These are phyloP conservation scores for Trachymyrmex septentrionalis DNA, from an alignment of 1,140 invertebrate genomes.

Conservation along the genomic window DNA sequence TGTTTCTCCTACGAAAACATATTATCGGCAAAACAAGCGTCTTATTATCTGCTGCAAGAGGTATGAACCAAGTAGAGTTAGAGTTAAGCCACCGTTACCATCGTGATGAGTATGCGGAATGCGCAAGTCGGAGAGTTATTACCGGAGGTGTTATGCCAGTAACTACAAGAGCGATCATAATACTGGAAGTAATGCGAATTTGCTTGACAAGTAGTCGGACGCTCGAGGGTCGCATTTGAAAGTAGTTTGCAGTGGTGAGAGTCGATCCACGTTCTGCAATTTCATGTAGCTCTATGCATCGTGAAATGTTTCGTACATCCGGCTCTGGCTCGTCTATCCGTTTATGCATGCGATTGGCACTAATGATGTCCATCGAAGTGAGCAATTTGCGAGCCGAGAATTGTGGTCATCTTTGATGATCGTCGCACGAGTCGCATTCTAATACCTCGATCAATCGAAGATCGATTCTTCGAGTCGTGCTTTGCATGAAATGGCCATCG, in stretches of 20 bases:
- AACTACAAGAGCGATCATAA: conserved; percentile 76
- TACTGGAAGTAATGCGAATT: conserved; percentile 81
- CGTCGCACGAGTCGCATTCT: background rate
- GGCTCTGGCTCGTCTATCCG: conserved; percentile 28
- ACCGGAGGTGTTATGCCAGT: conserved; percentile 74
- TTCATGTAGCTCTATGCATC: conserved; percentile 29
- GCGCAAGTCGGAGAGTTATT: conserved; percentile 74
- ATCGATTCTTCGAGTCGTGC: conserved; percentile 12
- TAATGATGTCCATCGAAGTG: conserved; percentile 39
- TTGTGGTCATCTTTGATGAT: conserved; percentile 40
- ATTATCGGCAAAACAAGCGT: conserved; percentile 33
- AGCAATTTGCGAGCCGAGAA: conserved; percentile 27
- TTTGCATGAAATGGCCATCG: conserved; percentile 22
- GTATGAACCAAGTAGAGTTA: background rate
- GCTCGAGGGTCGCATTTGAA: conserved; percentile 80
- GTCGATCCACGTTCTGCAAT: conserved; percentile 50
- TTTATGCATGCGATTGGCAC: conserved; percentile 39
- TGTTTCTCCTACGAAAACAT: background rate
- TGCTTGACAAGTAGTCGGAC: conserved; percentile 83
- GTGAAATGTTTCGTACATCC: conserved; percentile 43
- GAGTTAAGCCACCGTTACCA: conserved; percentile 14
- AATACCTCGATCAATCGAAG: conserved; percentile 7
- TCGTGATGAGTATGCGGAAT: conserved; percentile 66
- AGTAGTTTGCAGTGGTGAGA: conserved; percentile 66
- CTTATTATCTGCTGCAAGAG: conserved; percentile 22